Percentiles rank a stretch among this genome's conserved stretches.
These are phyloP conservation scores for Candidula unifasciata DNA, from an alignment of 2,888 invertebrate genomes.

Conservation along the genomic window DNA sequence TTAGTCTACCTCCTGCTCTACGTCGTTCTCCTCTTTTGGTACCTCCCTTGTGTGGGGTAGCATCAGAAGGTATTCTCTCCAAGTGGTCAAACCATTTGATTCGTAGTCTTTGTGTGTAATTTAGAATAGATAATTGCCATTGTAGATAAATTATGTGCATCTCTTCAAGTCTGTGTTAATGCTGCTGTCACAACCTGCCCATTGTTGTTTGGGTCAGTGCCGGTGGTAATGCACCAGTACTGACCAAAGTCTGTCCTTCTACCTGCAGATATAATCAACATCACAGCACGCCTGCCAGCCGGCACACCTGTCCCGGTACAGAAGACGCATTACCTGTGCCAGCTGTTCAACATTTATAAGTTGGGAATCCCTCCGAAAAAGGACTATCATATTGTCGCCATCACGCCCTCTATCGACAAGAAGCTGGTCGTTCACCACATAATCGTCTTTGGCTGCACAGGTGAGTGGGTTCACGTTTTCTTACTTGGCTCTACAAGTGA, in stretches of 20 bases:
- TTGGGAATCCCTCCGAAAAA: not conserved
- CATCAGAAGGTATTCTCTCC: too few relatives aligned
- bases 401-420: not conserved
- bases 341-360: not conserved
- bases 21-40: too few relatives aligned
- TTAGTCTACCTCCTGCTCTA: too few relatives aligned
- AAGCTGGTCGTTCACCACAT: not conserved
- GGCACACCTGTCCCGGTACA: not conserved
- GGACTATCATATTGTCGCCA: not conserved
- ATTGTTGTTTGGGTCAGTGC: too few relatives aligned
- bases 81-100: too few relatives aligned
- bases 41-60: too few relatives aligned
- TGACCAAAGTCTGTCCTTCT: not conserved
- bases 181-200: too few relatives aligned
- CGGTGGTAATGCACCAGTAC: too few relatives aligned
- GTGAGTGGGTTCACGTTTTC: not conserved
- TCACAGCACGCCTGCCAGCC: not conserved
- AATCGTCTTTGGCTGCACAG: not conserved
- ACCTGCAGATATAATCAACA: not conserved
- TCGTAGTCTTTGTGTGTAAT: too few relatives aligned
- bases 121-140: too few relatives aligned
- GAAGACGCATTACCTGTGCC: not conserved
- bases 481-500: not conserved
- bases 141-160: too few relatives aligned
- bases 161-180: too few relatives aligned